phyloP scores from a whole-genome alignment of 2,797 vertebrate genomes.

The Allobates femoralis region DNA sequence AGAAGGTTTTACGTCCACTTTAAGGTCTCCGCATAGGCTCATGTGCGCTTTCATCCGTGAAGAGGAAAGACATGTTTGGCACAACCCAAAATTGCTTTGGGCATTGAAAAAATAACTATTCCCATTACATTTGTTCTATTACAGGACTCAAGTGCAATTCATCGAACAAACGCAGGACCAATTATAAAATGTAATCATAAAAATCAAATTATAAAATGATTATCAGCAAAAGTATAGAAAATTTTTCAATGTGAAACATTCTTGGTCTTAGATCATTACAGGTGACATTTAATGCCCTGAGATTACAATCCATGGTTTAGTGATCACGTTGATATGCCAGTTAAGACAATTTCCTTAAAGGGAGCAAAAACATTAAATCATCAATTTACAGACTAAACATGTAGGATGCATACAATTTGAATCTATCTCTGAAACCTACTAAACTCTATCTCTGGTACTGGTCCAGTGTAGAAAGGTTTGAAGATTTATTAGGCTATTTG shows the following conservation, averaged over 20 bases:
- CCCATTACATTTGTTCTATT: background rate
- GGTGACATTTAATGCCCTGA: slow-evolving; percentile 50
- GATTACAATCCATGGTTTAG: slow-evolving; percentile 20
- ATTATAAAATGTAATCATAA: background rate
- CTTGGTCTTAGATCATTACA: slow-evolving; percentile 22
- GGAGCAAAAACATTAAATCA: background rate
- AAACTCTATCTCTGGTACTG: background rate
- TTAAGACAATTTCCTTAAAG: background rate
- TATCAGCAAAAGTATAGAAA: background rate
- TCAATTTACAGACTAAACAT: background rate
- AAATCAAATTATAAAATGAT: background rate
- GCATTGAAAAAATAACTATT: background rate
- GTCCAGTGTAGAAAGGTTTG: background rate
- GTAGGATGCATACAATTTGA: too few species aligned
- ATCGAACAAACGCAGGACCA: background rate
- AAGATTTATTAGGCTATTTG: too few species aligned
- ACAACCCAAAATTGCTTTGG: slow-evolving; percentile 10
- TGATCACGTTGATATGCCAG: background rate
- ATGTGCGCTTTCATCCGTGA: background rate
- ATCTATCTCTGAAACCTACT: too few species aligned
- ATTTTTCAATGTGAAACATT: slow-evolving; percentile 3
- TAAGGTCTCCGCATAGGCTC: background rate
- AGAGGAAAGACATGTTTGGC: background rate
- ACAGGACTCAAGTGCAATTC: slow-evolving; percentile 24
- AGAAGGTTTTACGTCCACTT: background rate